phyloP scores from a whole-genome alignment of 2,113 vertebrate species.

The Canis aureus region DNA sequence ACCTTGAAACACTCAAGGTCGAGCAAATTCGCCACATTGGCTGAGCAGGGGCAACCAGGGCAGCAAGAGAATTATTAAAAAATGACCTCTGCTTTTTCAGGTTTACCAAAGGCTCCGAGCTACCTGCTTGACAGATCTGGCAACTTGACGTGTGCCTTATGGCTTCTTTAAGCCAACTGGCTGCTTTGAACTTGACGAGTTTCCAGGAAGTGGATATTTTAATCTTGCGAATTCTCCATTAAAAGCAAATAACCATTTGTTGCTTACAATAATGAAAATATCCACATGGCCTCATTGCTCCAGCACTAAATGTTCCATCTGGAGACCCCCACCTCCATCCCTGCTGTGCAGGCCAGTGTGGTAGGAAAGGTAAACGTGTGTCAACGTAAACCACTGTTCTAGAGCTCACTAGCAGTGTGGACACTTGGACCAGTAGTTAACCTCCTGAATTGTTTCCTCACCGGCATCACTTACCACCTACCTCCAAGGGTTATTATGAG shows the following conservation, averaged over 20 bases:
- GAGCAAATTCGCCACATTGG: neutral
- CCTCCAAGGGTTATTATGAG: neutral
- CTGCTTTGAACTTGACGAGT: slow-evolving; percentile 58
- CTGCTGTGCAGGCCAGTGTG: neutral
- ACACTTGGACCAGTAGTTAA: neutral
- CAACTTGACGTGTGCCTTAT: slow-evolving; percentile 18
- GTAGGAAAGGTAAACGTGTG: neutral
- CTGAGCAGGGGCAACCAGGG: neutral
- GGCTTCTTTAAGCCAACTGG: slow-evolving; percentile 50
- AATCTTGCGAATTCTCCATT: slow-evolving; percentile 54
- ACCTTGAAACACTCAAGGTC: slow-evolving; percentile 51
- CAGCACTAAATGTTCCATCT: neutral
- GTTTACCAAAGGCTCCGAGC: slow-evolving; percentile 39
- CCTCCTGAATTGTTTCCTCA: neutral
- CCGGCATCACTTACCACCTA: neutral
- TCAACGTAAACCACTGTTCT: neutral
- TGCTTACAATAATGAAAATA: slow-evolving; percentile 40
- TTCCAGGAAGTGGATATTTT: slow-evolving; percentile 62
- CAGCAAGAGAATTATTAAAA: neutral
- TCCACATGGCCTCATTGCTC: neutral
- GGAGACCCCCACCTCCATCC: neutral
- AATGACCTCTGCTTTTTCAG: neutral
- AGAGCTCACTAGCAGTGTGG: neutral
- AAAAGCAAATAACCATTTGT: slow-evolving; percentile 60
- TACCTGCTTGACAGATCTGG: neutral